Percentiles rank a stretch among this genome's conserved stretches.
phyloP scores from a whole-genome alignment of 2,797 vertebrate species.

The Fratercula arctica region DNA sequence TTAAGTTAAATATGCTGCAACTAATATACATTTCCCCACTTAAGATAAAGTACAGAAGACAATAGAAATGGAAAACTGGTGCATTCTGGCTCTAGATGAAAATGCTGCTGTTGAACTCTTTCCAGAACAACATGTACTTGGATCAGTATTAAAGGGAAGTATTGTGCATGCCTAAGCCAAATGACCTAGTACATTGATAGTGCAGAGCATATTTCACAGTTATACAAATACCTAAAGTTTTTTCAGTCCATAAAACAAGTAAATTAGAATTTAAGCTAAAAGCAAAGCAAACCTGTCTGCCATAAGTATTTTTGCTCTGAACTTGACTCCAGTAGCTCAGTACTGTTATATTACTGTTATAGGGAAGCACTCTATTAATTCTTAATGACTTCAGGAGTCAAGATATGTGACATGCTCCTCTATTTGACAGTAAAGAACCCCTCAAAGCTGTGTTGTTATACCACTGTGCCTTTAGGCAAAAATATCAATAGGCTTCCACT shows the following conservation, averaged over 20 bases:
- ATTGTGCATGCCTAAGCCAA: conserved; percentile 69
- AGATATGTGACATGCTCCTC: background rate
- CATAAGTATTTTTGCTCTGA: background rate
- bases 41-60: conserved; percentile 68
- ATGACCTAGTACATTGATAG: conserved; percentile 69
- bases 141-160: conserved; percentile 77
- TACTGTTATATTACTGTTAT: background rate
- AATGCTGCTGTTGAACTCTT: conserved; percentile 75
- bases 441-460: background rate
- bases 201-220: conserved; percentile 69
- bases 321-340: background rate
- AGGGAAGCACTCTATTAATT: background rate
- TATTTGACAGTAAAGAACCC: background rate
- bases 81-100: conserved; percentile 73
- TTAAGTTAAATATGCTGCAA: conserved; percentile 41
- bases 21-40: conserved; percentile 32
- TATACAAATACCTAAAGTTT: conserved; percentile 72
- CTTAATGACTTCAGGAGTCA: background rate
- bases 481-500: background rate
- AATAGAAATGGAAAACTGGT: conserved; percentile 61
- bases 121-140: conserved; percentile 84
- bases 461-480: background rate
- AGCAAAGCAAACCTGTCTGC: conserved; percentile 29
- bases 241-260: conserved; percentile 56
- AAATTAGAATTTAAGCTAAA: conserved; percentile 25